Percentiles rank a stretch among this genome's conserved stretches.
Conservation (phyloP, 53 echinoderm and acorn worm species). For the Henricia sp. region DNA sequence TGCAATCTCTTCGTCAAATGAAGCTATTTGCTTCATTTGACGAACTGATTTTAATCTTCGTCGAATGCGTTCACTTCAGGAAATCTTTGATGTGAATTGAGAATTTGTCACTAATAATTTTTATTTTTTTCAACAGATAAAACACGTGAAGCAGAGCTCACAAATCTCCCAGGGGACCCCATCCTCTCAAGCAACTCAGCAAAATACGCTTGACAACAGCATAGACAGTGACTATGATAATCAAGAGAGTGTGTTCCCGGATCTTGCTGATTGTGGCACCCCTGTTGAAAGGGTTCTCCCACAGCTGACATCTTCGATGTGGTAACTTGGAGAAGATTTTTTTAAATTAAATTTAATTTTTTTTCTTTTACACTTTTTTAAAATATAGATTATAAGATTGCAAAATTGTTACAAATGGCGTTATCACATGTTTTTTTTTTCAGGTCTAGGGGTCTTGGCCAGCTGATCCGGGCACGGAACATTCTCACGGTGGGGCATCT, state of each 20-base stretch:
- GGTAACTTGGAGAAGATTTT: slow-evolving; percentile 49
- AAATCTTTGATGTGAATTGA: no score
- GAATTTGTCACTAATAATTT: no score
- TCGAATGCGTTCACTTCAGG: no score
- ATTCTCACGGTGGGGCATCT: slow-evolving; percentile 92
- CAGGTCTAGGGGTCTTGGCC: slow-evolving; percentile 90
- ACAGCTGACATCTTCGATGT: slow-evolving; percentile 93
- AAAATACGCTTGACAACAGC: slow-evolving; percentile 74
- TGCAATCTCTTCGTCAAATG: no score
- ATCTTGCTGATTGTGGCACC: slow-evolving; percentile 74
- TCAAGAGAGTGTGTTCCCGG: slow-evolving; percentile 82
- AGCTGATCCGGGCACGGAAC: slow-evolving; percentile 88
- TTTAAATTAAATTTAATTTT: not conserved
- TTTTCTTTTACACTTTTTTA: not conserved
- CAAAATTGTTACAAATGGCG: no score
- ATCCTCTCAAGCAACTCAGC: slow-evolving; percentile 76
- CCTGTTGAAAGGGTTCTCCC: slow-evolving; percentile 86
- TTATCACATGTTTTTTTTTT: not conserved
- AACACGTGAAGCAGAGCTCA: slow-evolving; percentile 10
- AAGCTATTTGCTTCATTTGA: no score
- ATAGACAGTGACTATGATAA: slow-evolving; percentile 74
- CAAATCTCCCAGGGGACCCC: slow-evolving; percentile 52
- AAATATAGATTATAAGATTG: no score
- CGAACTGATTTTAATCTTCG: no score
- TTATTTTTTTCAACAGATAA: not conserved